Evolutionary conservation across 2,888 invertebrate species (phyloP).

Genomic region (Athalia rosae): DNA sequence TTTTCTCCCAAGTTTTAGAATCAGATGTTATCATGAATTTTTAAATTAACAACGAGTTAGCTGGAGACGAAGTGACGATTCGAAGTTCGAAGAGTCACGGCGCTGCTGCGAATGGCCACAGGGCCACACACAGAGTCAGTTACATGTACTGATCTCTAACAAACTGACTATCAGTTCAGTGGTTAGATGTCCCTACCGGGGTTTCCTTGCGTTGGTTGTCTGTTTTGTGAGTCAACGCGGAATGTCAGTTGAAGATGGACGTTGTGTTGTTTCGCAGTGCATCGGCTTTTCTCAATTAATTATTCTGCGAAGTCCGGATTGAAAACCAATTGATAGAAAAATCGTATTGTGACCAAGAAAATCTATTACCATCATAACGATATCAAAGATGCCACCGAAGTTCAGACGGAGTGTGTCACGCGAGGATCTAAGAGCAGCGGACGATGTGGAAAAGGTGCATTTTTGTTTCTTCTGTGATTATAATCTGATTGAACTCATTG

Average conservation of each 20-base stretch:
- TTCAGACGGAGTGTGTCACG: conserved; percentile 60
- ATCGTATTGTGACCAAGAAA: background rate
- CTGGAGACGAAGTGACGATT: no score
- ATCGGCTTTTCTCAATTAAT: conserved; percentile 4
- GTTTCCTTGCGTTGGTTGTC: conserved; percentile 9
- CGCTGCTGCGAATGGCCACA: no score
- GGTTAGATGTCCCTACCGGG: no score
- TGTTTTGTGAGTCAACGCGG: background rate
- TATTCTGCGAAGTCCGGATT: background rate
- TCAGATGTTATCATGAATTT: no score
- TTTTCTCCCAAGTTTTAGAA: no score
- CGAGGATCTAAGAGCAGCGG: conserved; percentile 62
- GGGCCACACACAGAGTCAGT: no score
- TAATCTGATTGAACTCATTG: background rate
- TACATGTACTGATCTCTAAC: no score
- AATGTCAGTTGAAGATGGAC: conserved; percentile 37
- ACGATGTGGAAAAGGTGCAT: conserved; percentile 64
- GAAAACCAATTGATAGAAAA: background rate
- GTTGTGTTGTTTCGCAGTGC: background rate
- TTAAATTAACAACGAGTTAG: no score
- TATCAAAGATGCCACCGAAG: conserved; percentile 58
- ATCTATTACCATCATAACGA: background rate
- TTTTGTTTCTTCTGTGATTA: conserved; percentile 1
- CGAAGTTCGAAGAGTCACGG: no score
- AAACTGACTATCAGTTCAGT: no score